Conservation (phyloP, 2,888 invertebrate species). For the Acleris literana region DNA sequence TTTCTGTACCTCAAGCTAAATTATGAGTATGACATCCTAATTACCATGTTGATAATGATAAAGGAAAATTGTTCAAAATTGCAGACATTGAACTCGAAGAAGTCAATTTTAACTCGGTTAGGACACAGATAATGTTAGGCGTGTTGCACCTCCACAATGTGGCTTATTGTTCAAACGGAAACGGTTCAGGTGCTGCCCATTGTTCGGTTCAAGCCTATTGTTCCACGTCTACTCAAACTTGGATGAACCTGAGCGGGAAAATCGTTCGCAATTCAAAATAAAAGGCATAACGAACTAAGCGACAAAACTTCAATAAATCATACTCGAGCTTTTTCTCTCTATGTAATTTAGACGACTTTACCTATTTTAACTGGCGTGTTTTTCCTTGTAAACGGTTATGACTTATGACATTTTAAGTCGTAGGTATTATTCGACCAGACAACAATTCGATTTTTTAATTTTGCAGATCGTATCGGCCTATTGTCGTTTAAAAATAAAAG, state of each 20-base stretch:
- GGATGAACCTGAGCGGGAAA: slow-evolving; percentile 35
- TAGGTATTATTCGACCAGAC: slow-evolving; percentile 1
- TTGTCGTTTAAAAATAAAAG: slow-evolving; percentile 31
- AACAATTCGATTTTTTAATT: slow-evolving; percentile 18
- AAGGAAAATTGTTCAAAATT: slow-evolving; percentile 3
- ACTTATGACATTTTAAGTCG: neutral
- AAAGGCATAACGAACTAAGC: neutral
- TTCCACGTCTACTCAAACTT: slow-evolving; percentile 36
- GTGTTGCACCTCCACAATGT: slow-evolving; percentile 31
- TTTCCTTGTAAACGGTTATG: neutral
- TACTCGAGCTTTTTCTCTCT: too few relatives aligned
- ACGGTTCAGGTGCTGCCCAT: slow-evolving; percentile 35
- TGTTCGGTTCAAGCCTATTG: slow-evolving; percentile 32
- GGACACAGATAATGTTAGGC: slow-evolving; percentile 33
- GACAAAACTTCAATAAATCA: neutral
- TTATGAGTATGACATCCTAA: neutral
- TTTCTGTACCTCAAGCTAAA: slow-evolving; percentile 5
- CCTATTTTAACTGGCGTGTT: neutral
- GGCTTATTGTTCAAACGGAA: slow-evolving; percentile 35
- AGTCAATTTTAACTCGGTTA: slow-evolving; percentile 26
- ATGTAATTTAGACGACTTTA: too few relatives aligned
- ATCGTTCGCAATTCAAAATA: slow-evolving; percentile 24
- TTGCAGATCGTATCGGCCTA: slow-evolving; percentile 16
- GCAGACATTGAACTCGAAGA: slow-evolving; percentile 25
- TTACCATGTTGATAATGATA: slow-evolving; percentile 11